Evolutionary conservation across 2,888 invertebrate species (phyloP).

Genomic region (Gymnosoma rotundatum): DNA sequence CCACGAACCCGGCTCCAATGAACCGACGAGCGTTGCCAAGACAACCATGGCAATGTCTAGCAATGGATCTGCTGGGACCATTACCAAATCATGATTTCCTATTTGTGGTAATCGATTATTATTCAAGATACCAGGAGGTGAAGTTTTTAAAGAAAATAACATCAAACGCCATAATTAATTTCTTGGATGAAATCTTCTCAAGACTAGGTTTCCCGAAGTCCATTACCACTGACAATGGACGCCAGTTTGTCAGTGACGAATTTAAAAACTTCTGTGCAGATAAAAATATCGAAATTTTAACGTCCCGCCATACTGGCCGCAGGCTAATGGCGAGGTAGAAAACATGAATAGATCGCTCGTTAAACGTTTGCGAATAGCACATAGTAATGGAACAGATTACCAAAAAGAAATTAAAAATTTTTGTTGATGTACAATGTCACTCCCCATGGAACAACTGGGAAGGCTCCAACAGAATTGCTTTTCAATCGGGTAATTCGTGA

Average conservation of each 20-base stretch:
- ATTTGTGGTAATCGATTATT: background rate
- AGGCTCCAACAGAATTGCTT: too few species aligned
- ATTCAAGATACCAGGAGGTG: too few species aligned
- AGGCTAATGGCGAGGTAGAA: conserved; percentile 37
- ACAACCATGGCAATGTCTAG: too few species aligned
- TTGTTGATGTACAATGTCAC: conserved; percentile 59
- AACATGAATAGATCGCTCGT: conserved; percentile 58
- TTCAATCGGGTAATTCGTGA: too few species aligned
- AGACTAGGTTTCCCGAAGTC: conserved; percentile 40
- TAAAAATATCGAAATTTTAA: too few species aligned
- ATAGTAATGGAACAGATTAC: conserved; percentile 52
- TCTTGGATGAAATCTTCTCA: too few species aligned
- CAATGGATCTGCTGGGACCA: conserved; percentile 48
- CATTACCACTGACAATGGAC: too few species aligned
- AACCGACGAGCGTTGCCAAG: conserved; percentile 27
- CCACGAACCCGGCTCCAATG: conserved; percentile 52
- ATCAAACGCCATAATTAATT: too few species aligned
- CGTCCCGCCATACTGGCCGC: conserved; percentile 53
- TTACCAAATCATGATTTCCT: background rate
- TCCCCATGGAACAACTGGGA: conserved; percentile 63
- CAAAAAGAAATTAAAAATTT: conserved; percentile 61
- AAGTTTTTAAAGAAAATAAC: too few species aligned
- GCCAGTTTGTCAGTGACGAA: too few species aligned
- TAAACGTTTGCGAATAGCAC: conserved; percentile 61
- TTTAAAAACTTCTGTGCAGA: too few species aligned